Conservation (phyloP, 2,113 vertebrate species). For the Leucoraja erinaceus region DNA sequence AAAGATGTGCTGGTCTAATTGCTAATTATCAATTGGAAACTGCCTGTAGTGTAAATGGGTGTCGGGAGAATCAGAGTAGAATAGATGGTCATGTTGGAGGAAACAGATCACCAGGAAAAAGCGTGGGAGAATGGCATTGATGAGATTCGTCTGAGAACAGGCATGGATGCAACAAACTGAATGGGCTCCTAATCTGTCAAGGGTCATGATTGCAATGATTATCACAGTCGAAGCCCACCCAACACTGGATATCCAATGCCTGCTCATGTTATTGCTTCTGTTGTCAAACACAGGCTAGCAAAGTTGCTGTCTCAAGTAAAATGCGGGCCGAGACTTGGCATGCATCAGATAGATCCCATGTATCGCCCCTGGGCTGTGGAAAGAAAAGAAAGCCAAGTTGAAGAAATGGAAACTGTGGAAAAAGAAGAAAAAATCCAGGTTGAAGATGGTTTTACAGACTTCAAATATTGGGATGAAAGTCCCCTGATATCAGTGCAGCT, state of each 20-base stretch:
- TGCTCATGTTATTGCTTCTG: background rate
- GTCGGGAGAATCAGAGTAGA: no score
- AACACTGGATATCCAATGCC: background rate
- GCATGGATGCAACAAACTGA: no score
- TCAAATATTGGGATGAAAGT: background rate
- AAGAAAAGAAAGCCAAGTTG: constrained; percentile 25
- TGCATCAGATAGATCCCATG: constrained; percentile 50
- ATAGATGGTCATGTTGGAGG: no score
- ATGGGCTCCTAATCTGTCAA: background rate
- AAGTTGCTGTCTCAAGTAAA: constrained; percentile 72
- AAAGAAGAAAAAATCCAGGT: constrained; percentile 15
- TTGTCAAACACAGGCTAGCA: constrained; percentile 61
- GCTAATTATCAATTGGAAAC: no score
- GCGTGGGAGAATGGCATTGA: no score
- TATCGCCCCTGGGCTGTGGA: constrained; percentile 58
- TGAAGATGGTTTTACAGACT: background rate
- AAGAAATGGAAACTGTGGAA: constrained; percentile 40
- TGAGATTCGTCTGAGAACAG: no score
- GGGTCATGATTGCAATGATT: background rate
- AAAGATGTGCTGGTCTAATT: no score
- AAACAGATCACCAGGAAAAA: no score
- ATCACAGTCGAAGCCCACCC: background rate
- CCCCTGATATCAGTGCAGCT: background rate
- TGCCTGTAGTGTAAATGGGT: no score
- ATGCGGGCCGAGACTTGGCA: constrained; percentile 55